A percentile compares a stretch with the other conserved stretches of the same genome.
Conservation (phyloP, 1,140 invertebrate genomes). For the Branchinecta lynchi region DNA sequence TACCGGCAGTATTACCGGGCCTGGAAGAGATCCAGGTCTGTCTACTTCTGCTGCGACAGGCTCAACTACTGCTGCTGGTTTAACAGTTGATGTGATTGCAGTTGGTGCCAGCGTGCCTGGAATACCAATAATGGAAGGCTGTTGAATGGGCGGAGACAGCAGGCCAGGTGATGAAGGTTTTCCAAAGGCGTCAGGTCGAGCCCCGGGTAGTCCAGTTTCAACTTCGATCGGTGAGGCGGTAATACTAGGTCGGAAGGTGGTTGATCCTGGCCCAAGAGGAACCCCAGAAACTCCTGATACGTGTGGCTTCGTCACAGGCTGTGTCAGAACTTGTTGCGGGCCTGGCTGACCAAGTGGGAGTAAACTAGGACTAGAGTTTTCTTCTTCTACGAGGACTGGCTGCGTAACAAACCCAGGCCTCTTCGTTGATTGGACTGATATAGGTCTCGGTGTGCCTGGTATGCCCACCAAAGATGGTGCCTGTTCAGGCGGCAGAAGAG, state of each 20-base stretch:
- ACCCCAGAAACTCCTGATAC: background rate
- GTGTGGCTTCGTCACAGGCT: too few relatives aligned
- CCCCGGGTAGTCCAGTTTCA: too few relatives aligned
- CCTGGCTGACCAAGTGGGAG: too few relatives aligned
- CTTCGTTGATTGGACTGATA: background rate
- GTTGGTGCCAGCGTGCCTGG: background rate
- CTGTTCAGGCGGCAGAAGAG: background rate
- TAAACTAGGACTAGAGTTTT: too few relatives aligned
- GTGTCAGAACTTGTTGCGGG: too few relatives aligned
- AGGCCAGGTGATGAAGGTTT: too few relatives aligned
- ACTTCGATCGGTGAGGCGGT: too few relatives aligned
- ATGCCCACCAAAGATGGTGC: background rate
- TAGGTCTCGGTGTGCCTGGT: constrained; percentile 1
- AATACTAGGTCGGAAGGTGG: too few relatives aligned
- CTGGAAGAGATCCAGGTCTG: background rate
- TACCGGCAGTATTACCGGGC: background rate
- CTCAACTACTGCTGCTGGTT: background rate
- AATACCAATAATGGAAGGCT: background rate
- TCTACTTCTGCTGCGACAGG: background rate
- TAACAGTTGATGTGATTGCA: background rate
- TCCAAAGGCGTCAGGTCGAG: too few relatives aligned
- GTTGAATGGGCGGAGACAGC: background rate
- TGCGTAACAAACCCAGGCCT: constrained; percentile 11
- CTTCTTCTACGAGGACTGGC: background rate
- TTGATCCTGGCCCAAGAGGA: too few relatives aligned